Percentiles rank a stretch among this genome's conserved stretches.
These are phyloP conservation scores for Paralichthys olivaceus DNA, from an alignment of 2,113 vertebrate species.

Conservation along the genomic window DNA sequence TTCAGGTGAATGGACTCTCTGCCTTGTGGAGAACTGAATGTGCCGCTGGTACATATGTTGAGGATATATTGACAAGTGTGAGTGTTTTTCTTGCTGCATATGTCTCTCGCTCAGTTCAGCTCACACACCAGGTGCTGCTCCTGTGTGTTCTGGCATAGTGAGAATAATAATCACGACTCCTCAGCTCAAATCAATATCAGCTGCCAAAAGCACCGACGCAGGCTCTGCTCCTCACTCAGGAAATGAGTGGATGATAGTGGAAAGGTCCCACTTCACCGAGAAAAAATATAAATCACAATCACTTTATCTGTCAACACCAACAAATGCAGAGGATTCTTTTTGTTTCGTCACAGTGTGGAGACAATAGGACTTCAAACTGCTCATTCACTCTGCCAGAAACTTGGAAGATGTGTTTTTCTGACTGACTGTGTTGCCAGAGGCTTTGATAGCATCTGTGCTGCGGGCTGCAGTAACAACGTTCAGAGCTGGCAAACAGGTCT, in stretches of 20 bases:
- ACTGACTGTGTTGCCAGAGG: slow-evolving; percentile 32
- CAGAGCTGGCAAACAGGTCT: slow-evolving; percentile 3
- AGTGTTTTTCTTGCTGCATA: slow-evolving; percentile 15
- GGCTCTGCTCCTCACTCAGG: slow-evolving; percentile 40
- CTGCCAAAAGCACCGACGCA: slow-evolving; percentile 45
- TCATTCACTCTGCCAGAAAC: slow-evolving; percentile 30
- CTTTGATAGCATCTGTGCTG: slow-evolving; percentile 59
- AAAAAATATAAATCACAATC: slow-evolving; percentile 40
- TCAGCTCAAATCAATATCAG: slow-evolving; percentile 44
- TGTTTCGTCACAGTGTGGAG: not conserved
- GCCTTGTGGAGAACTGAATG: not conserved
- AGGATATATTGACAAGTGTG: slow-evolving; percentile 15
- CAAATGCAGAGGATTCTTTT: slow-evolving; percentile 1
- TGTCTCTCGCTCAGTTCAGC: slow-evolving; percentile 34
- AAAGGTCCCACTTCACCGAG: slow-evolving; percentile 41
- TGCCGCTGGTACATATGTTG: slow-evolving; percentile 1
- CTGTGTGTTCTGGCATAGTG: slow-evolving; percentile 55
- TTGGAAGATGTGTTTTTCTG: slow-evolving; percentile 11
- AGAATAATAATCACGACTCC: slow-evolving; percentile 65
- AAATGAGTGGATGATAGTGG: slow-evolving; percentile 57
- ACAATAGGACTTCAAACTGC: slow-evolving; percentile 31
- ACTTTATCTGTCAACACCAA: slow-evolving; percentile 35
- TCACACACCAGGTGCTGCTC: slow-evolving; percentile 74
- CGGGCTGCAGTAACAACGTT: slow-evolving; percentile 33
- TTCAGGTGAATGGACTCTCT: slow-evolving; percentile 21